Conservation (phyloP, 1,140 invertebrate species). For the Wiebesia pumilae region DNA sequence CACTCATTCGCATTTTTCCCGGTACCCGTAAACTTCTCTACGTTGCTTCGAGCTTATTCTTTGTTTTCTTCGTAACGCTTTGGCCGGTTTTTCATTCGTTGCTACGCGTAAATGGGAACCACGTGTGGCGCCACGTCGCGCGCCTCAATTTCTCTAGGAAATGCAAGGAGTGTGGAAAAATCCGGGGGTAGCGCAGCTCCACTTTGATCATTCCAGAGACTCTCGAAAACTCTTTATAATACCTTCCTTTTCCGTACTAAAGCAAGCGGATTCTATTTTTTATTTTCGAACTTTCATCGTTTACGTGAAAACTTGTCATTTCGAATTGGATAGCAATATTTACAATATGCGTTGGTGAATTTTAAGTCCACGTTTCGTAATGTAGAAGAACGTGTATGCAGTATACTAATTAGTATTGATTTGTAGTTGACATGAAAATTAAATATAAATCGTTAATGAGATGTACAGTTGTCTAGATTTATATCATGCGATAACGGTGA, state of each 20-base stretch:
- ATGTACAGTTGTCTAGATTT: no score
- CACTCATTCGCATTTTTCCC: constrained; percentile 6
- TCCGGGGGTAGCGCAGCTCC: no score
- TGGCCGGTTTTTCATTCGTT: constrained; percentile 1
- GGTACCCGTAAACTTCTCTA: constrained; percentile 14
- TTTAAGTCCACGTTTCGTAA: no score
- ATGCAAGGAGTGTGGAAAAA: neutral
- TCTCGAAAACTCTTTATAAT: neutral
- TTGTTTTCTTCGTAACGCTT: constrained; percentile 7
- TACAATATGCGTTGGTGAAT: neutral
- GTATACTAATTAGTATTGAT: no score
- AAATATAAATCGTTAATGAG: no score
- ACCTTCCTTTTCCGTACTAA: neutral
- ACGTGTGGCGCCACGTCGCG: neutral
- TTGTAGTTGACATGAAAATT: no score
- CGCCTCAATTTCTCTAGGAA: constrained; percentile 13
- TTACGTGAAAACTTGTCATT: neutral
- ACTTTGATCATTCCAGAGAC: neutral
- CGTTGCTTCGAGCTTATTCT: neutral
- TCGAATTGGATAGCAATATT: neutral
- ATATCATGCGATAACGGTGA: no score
- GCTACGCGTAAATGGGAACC: neutral
- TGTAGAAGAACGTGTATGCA: no score
- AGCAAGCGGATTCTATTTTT: neutral
- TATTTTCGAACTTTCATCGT: neutral